Percentiles rank a stretch among this genome's conserved stretches.
These are phyloP conservation scores for Phaedon cochleariae DNA, from an alignment of 2,888 invertebrate genomes.

Conservation along the genomic window DNA sequence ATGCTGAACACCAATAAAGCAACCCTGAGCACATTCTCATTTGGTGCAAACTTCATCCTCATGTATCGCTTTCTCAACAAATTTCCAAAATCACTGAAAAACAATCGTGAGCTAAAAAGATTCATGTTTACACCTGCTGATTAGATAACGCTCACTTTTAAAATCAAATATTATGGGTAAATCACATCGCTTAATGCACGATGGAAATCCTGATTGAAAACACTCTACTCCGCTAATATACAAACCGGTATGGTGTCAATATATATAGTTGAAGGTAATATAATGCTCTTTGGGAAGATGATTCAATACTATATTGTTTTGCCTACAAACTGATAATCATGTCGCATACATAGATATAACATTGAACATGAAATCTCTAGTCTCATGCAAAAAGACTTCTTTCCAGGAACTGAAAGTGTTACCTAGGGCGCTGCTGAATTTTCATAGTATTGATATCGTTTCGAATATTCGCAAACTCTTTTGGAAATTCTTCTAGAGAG, in stretches of 20 bases:
- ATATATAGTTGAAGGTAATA: no score
- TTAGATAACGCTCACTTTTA: slow-evolving; percentile 32
- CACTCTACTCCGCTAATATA: neutral
- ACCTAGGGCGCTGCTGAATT: no score
- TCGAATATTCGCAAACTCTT: no score
- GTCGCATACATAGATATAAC: no score
- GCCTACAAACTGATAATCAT: no score
- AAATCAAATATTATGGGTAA: neutral
- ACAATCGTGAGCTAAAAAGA: slow-evolving; percentile 23
- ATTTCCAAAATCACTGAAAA: slow-evolving; percentile 38
- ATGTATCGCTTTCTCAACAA: slow-evolving; percentile 18
- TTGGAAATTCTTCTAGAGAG: no score
- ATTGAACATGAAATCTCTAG: no score
- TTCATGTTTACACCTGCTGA: slow-evolving; percentile 32
- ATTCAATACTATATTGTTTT: no score
- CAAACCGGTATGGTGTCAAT: neutral
- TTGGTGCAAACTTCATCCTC: slow-evolving; percentile 46
- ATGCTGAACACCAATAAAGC: slow-evolving; percentile 48
- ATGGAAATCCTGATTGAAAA: neutral
- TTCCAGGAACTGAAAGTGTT: no score
- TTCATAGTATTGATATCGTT: no score
- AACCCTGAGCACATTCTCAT: slow-evolving; percentile 46
- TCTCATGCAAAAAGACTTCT: no score
- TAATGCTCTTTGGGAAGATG: no score
- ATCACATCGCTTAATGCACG: neutral